Base-by-base conservation (phyloP, 2,797 vertebrate genomes). In the Notolabrus celidotus region DNA sequence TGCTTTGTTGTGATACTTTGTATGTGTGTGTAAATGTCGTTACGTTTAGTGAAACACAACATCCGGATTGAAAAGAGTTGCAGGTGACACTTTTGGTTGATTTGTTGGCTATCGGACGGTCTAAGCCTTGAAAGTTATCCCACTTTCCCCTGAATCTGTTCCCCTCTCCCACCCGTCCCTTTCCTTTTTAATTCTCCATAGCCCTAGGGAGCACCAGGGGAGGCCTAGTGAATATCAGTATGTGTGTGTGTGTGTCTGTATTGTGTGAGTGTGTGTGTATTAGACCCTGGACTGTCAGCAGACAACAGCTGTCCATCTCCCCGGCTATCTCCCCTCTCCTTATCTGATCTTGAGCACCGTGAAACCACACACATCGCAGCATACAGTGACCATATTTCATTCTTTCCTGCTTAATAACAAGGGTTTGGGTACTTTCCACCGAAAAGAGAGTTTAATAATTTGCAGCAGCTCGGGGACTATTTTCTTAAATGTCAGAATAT, bases 231-330 rank as follows among this genome's bases (percentile, higher is more conserved):
- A 29, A 69, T 63, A 67, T 71, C 50, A 55, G 31, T 27, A 38
- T 57, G 25, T 63, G 47, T 51, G 45, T 53, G 31, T 53, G 46
- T 60, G 39, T 31, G 29, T 31, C 29, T 31, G 29, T 5, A 27
- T n/a, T n/a, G n/a, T n/a, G 25, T 27, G 25, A 27, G 25, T 59
- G 49, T 63, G 69, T 64, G 79, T 74, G 71, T 62, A 45, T 83
- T 62, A 71, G 73, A 83, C 55, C 67, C 62, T 19, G 67, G 67
- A 53, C 84, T 92, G 89, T 92, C 88, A 87, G 84, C 88, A 89
- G 88, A 87, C 84, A 87, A 77, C 92, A 94, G 92, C 93, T 93
- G 92, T 47, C 46, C 22, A 22, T 85, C 82, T 84, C 83, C 81
- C 66, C 68, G 71, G 63, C 86, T 63, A 79, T 87, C 82, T 82